Conservation (phyloP, 2,888 invertebrate species). For the Sphaeridia pumilis region DNA sequence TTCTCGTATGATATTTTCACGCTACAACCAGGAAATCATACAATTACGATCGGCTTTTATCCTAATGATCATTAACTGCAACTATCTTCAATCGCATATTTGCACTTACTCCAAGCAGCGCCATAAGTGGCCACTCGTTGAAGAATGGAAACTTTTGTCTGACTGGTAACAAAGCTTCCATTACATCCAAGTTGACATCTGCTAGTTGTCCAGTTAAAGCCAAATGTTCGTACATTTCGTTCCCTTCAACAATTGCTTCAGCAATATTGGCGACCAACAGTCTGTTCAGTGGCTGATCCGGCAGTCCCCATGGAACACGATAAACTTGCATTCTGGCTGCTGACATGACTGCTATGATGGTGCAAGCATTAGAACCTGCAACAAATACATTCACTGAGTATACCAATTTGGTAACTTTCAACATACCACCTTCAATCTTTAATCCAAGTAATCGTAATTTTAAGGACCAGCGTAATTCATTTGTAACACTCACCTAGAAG, state of each 20-base stretch:
- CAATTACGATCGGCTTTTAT: neutral
- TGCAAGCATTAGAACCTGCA: constrained; percentile 33
- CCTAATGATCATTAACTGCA: neutral
- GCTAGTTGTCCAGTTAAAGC: constrained; percentile 21
- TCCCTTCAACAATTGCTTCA: constrained; percentile 34
- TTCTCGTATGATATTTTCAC: constrained; percentile 15
- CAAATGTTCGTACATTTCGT: constrained; percentile 30
- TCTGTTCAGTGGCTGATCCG: constrained; percentile 29
- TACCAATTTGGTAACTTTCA: too few species aligned
- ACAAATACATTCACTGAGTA: too few species aligned
- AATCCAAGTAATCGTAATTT: neutral
- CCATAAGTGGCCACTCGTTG: constrained; percentile 29
- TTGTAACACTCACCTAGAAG: constrained; percentile 23
- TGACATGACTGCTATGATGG: constrained; percentile 26
- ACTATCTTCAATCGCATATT: neutral
- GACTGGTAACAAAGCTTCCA: constrained; percentile 29
- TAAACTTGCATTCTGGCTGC: constrained; percentile 29
- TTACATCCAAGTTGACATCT: constrained; percentile 29
- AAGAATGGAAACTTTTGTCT: constrained; percentile 25
- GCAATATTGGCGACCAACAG: constrained; percentile 31
- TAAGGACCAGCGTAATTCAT: neutral
- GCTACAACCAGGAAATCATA: constrained; percentile 5
- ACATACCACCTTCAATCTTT: neutral
- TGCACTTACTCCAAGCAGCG: constrained; percentile 5
- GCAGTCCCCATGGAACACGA: constrained; percentile 27